Base-by-base conservation (phyloP, 1,140 invertebrate species). In the Atopsyche davidsoni region DNA sequence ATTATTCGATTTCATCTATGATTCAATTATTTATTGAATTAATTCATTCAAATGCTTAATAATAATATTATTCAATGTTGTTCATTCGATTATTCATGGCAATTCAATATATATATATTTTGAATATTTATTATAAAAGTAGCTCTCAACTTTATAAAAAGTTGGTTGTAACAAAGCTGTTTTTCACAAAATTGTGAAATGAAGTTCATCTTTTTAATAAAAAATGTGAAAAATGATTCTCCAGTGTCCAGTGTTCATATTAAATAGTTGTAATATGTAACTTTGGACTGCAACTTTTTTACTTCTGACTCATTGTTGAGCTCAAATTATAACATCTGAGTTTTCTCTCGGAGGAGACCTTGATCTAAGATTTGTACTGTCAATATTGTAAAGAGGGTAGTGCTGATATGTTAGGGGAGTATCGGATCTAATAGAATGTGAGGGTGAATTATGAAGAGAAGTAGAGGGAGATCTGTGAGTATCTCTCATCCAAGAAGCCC, bases 1-100 rank as follows among this genome's bases (percentile, higher is more conserved):
- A 32, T 46, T 46, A 21, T 22, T 21, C 22, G 19, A 21, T 24
- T 3, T 18, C 14, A 39, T 25, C 23, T 32, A 18, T 48, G 25
- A 18, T 16, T 6, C 4, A 41, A 48, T 13, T 40, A 40, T 47
- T 38, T 47, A 46, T 46, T 46, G 46, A 48, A 24, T 48, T 23
- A 48, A 24, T 11, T n/a, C n/a, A 18, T 40, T 38, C 28, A 11
- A 22, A 45, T 22, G 17, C 6, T 31, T 14, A 43, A 14, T 17
- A 17, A 19, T 11, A 19, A 45, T 32, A 32, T 31, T 28, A 28
- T 28, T 28, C 13, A 28, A 13, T 28, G 25, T 28, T 28, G 7
- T 28, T 9, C 13, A 28, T 28, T 28, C 13, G n/a, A 28, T 28
- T 28, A 7, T 7, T 28, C 7, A 7, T n/a, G 25, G n/a, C n/a